Base-by-base conservation (phyloP, 1,140 invertebrate genomes). In the Batillaria attramentaria region DNA sequence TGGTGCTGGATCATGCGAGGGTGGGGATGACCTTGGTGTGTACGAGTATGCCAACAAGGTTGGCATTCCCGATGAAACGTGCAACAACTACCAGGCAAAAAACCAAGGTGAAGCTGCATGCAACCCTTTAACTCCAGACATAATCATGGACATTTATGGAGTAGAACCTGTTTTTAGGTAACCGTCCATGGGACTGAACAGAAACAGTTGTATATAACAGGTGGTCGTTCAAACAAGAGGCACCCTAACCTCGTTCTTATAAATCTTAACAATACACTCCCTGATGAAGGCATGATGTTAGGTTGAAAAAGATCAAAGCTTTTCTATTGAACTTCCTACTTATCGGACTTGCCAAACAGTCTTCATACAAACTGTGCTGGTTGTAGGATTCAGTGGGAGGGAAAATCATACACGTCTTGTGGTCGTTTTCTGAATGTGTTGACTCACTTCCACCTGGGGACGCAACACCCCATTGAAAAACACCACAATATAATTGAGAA, bases 81-180 rank as follows among this genome's bases (percentile, higher is more conserved):
- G 91, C 84, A 92, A 92, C 83, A 92, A 92, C 81, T 92, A 93
- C 80, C 92, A 92, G 81, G 92, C 92, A 1, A 91, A 90, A 68
- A 87, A 92, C 83, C 92, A 92, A 88, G 83, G 91, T 90, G 83
- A 76, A 18, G 6, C 20, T 3, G n/a, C n/a, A n/a, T n/a, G n/a
- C n/a, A n/a, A n/a, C n/a, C n/a, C n/a, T n/a, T n/a, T n/a, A n/a
- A n/a, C n/a, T n/a, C n/a, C n/a, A n/a, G n/a, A n/a, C n/a, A 33
- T 54, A 4, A 20, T 24, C 10, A n/a, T 62, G 10, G 18, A 6
- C 31, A 13, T 28, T 62, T 62, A 13, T 8, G 31, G 31, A 28
- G 10, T 16, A 62, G 57, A 13, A 62, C 13, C 18, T 13, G 13
- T 13, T 35, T 13, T 66, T 10, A 10, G 28, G 46, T 13, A 50